Evolutionary conservation across 2,888 invertebrate species (phyloP).

Genomic region (Luffia ferchaultella): DNA sequence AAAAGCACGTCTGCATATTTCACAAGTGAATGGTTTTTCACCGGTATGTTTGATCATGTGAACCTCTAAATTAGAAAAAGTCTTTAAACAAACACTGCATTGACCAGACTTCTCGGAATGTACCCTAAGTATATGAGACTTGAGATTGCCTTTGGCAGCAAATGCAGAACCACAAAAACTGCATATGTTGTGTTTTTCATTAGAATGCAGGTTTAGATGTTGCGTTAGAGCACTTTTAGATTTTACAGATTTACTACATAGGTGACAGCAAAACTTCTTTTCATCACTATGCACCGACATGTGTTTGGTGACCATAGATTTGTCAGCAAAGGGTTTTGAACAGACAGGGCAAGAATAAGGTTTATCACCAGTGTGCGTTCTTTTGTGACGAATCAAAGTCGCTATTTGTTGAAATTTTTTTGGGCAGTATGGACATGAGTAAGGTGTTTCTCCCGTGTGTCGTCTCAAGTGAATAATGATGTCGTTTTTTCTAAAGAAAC

Average conservation of each 20-base stretch:
- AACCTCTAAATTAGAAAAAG: slow-evolving; percentile 59
- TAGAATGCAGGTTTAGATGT: slow-evolving; percentile 50
- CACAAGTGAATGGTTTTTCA: slow-evolving; percentile 50
- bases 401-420: slow-evolving; percentile 42
- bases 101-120: slow-evolving; percentile 65
- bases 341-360: slow-evolving; percentile 44
- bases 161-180: slow-evolving; percentile 54
- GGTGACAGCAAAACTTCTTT: slow-evolving; percentile 58
- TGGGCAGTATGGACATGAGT: slow-evolving; percentile 38
- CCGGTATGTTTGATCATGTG: slow-evolving; percentile 68
- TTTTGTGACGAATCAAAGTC: slow-evolving; percentile 45
- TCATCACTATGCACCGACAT: slow-evolving; percentile 50
- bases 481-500: slow-evolving; percentile 42
- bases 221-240: slow-evolving; percentile 54
- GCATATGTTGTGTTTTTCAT: slow-evolving; percentile 48
- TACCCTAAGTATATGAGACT: slow-evolving; percentile 57
- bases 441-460: slow-evolving; percentile 48
- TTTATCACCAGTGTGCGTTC: slow-evolving; percentile 50
- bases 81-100: slow-evolving; percentile 59
- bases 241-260: slow-evolving; percentile 60
- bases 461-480: slow-evolving; percentile 47
- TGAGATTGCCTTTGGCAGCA: slow-evolving; percentile 57
- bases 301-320: slow-evolving; percentile 38
- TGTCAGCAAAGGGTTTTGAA: slow-evolving; percentile 40
- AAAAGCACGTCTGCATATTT: slow-evolving; percentile 39